A percentile compares a stretch with the other conserved stretches of the same genome.
These are phyloP conservation scores for Hymenopus coronatus DNA, from an alignment of 2,888 invertebrate species.

Conservation along the genomic window DNA sequence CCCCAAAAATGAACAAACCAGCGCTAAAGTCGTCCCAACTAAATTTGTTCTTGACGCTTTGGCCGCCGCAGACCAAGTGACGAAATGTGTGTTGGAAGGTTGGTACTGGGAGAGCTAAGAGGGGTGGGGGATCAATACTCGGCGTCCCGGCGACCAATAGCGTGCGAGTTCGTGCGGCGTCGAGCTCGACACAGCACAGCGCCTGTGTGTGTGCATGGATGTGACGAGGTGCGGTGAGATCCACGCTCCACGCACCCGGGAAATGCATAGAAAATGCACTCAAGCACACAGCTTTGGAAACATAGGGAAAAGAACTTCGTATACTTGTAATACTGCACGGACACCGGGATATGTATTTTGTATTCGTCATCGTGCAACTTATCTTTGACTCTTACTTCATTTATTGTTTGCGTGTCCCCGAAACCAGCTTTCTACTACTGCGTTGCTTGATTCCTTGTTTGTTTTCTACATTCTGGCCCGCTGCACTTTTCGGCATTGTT, in stretches of 20 bases:
- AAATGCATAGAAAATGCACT: background rate
- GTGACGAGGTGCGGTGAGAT: background rate
- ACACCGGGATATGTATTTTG: too few species aligned
- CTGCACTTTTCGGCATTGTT: too few species aligned
- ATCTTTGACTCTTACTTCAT: too few species aligned
- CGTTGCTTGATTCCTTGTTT: too few species aligned
- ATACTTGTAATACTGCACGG: too few species aligned
- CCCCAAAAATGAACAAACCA: background rate
- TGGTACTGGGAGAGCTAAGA: background rate
- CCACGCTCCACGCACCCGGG: background rate
- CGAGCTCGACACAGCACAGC: background rate
- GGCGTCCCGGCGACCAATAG: background rate
- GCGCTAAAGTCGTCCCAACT: background rate
- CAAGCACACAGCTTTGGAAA: background rate
- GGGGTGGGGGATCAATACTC: slow-evolving; percentile 18
- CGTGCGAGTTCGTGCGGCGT: background rate
- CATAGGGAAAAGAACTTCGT: background rate
- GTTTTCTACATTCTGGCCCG: too few species aligned
- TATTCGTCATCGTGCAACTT: too few species aligned
- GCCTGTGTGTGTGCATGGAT: background rate
- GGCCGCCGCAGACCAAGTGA: slow-evolving; percentile 17
- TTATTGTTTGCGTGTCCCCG: too few species aligned
- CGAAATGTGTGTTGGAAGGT: background rate
- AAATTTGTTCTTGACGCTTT: background rate
- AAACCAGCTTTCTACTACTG: too few species aligned